Conservation (phyloP, 2,797 vertebrate genomes). For the Lutjanus campechanus region DNA sequence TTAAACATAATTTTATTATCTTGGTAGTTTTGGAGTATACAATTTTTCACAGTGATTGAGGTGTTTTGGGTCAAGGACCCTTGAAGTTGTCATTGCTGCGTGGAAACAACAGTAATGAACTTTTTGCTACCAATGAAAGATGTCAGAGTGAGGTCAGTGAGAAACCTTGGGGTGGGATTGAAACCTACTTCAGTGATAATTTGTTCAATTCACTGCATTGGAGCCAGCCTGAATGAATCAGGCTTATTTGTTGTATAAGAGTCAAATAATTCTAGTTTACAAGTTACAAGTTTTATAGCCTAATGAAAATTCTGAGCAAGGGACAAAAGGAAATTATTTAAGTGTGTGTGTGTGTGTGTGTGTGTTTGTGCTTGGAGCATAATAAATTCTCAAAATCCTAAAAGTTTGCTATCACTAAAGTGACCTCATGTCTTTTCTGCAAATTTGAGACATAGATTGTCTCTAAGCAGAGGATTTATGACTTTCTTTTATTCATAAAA, state of each 20-base stretch:
- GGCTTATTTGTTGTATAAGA: constrained; percentile 43
- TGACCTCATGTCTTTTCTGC: neutral
- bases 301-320: constrained; percentile 35
- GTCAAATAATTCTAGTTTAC: constrained; percentile 49
- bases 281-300: constrained; percentile 49
- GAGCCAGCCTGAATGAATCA: constrained; percentile 51
- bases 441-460: neutral
- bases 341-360: constrained; percentile 2
- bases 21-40: constrained; percentile 50
- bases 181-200: constrained; percentile 69
- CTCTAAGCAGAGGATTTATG: no score
- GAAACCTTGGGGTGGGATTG: constrained; percentile 71
- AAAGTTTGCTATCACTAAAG: neutral
- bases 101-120: constrained; percentile 64
- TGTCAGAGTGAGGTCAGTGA: constrained; percentile 42
- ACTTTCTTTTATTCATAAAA: neutral
- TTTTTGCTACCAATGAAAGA: constrained; percentile 59
- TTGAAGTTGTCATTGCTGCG: constrained; percentile 43
- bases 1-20: constrained; percentile 61
- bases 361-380: neutral
- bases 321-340: constrained; percentile 42
- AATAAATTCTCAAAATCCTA: constrained; percentile 12
- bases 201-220: constrained; percentile 56
- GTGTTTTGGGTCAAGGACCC: constrained; percentile 69
- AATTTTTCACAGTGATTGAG: constrained; percentile 56